These are phyloP conservation scores for Caranx ignobilis DNA, from an alignment of 2,113 vertebrate species.

Conservation along the genomic window DNA sequence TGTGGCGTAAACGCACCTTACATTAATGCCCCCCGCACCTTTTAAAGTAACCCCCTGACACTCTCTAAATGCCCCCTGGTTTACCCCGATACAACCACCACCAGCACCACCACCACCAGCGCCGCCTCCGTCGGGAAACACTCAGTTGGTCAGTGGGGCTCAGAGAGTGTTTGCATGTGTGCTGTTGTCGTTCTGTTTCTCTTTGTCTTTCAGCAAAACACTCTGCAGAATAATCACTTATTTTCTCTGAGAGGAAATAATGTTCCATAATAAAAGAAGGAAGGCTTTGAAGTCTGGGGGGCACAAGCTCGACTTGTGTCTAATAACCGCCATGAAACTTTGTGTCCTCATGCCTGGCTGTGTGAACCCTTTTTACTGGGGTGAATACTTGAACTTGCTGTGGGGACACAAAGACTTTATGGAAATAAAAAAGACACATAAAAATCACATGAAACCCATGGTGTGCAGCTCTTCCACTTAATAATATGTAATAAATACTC, in stretches of 20 bases:
- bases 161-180: slow-evolving; percentile 6
- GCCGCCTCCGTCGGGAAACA: too few species aligned
- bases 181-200: slow-evolving; percentile 27
- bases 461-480: slow-evolving; percentile 35
- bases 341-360: slow-evolving; percentile 30
- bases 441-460: slow-evolving; percentile 51
- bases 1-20: too few species aligned
- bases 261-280: slow-evolving; percentile 43
- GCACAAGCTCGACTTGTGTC: slow-evolving; percentile 4
- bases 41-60: too few species aligned
- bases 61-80: too few species aligned
- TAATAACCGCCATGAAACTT: slow-evolving; percentile 22
- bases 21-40: too few species aligned
- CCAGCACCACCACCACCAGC: too few species aligned
- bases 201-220: slow-evolving; percentile 24
- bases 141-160: background rate
- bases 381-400: slow-evolving; percentile 54
- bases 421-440: slow-evolving; percentile 54
- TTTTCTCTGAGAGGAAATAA: slow-evolving; percentile 30
- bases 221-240: slow-evolving; percentile 18
- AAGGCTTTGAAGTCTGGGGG: slow-evolving; percentile 39
- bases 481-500: slow-evolving; percentile 63
- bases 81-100: too few species aligned
- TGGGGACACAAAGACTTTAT: slow-evolving; percentile 59
- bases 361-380: slow-evolving; percentile 68